Evolutionary conservation across 2,888 invertebrate species (phyloP).

Genomic region (Bombyx huttoni): DNA sequence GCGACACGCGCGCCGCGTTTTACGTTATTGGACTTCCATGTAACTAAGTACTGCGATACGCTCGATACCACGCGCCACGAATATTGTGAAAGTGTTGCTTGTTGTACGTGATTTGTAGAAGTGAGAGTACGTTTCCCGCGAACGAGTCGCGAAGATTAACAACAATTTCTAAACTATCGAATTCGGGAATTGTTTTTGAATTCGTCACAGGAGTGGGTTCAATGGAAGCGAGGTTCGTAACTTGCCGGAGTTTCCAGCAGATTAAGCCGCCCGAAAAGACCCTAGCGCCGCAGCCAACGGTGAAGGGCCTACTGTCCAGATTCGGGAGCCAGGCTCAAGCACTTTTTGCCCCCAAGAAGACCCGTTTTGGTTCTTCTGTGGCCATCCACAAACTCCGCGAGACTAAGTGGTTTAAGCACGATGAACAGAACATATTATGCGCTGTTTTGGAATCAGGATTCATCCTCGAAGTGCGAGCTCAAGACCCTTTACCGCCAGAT

Average conservation of each 20-base stretch:
- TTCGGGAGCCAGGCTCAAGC: constrained; percentile 71
- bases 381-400: constrained; percentile 80
- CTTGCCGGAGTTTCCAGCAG: constrained; percentile 69
- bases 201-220: constrained; percentile 54
- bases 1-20: constrained; percentile 65
- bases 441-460: constrained; percentile 81
- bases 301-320: constrained; percentile 66
- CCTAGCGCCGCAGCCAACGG: constrained; percentile 62
- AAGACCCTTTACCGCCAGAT: constrained; percentile 59
- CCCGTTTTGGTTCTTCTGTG: constrained; percentile 75
- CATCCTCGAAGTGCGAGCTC: constrained; percentile 76
- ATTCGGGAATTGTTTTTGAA: constrained; percentile 42
- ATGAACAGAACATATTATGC: constrained; percentile 79
- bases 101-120: constrained; percentile 48
- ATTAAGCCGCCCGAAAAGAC: constrained; percentile 70
- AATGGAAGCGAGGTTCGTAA: constrained; percentile 74
- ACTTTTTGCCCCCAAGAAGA: constrained; percentile 65
- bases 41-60: constrained; percentile 32
- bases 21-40: constrained; percentile 44
- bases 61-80: constrained; percentile 48
- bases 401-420: constrained; percentile 82
- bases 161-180: constrained; percentile 29
- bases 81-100: constrained; percentile 66
- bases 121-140: constrained; percentile 51
- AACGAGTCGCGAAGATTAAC: constrained; percentile 15